Percentiles rank a stretch among this genome's conserved stretches.
Conservation (phyloP, 2,797 vertebrate species). For the Dromococcyx pavoninus region DNA sequence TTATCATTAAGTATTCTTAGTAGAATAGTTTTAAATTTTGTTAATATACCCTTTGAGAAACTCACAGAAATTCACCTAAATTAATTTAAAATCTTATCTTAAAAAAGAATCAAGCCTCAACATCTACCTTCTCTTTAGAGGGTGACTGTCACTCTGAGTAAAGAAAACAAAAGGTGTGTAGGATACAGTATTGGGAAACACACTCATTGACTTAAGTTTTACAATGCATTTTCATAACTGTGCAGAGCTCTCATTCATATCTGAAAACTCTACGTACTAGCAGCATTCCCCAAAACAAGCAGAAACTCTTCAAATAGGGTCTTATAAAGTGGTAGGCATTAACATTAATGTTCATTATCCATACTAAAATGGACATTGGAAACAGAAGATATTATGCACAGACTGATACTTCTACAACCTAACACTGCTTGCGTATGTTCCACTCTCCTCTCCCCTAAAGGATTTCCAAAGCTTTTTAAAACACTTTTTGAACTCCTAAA, state of each 20-base stretch:
- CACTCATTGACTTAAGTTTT: neutral
- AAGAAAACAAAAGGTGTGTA: rapidly evolving
- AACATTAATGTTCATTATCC: neutral
- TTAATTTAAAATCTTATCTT: neutral
- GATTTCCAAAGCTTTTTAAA: neutral
- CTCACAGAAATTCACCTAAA: neutral
- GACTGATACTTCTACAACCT: neutral
- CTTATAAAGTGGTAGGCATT: neutral
- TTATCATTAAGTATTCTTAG: neutral
- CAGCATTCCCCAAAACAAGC: neutral
- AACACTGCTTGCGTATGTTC: neutral
- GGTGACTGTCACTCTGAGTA: neutral
- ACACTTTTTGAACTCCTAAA: neutral
- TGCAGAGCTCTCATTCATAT: neutral
- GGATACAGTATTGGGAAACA: neutral
- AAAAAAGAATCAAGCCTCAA: neutral
- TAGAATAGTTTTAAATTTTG: neutral
- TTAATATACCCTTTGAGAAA: neutral
- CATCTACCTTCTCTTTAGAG: neutral
- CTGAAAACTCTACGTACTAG: neutral
- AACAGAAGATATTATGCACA: neutral
- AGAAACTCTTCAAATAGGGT: neutral
- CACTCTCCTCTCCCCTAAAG: neutral
- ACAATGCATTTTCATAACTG: neutral
- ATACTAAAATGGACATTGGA: neutral